These are phyloP conservation scores for Tillus elongatus DNA, from an alignment of 2,888 invertebrate species.

Conservation along the genomic window DNA sequence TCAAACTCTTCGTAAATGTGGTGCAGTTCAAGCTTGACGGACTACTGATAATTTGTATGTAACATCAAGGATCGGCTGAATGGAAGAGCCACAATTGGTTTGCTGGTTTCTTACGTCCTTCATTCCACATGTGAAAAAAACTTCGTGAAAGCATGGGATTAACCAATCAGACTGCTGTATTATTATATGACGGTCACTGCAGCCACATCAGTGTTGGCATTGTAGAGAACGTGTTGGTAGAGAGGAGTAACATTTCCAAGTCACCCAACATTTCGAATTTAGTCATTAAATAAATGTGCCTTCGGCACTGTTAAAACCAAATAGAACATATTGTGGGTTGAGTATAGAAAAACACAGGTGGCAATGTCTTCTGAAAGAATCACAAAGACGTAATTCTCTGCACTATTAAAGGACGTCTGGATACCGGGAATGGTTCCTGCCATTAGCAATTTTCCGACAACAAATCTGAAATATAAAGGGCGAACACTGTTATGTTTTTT, in stretches of 20 bases:
- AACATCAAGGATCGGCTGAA: slow-evolving; percentile 24
- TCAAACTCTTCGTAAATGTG: slow-evolving; percentile 22
- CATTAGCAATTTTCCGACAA: no score
- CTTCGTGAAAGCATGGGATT: slow-evolving; percentile 7
- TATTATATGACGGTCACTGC: no score
- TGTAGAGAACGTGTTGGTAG: not conserved
- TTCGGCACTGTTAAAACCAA: slow-evolving; percentile 13
- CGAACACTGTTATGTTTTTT: no score
- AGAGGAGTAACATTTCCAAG: slow-evolving; percentile 9
- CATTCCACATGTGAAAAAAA: no score
- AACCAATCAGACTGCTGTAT: no score
- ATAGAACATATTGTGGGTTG: slow-evolving; percentile 11
- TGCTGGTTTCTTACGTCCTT: not conserved
- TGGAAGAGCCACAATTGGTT: slow-evolving; percentile 25
- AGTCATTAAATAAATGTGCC: slow-evolving; percentile 12
- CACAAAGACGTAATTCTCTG: no score
- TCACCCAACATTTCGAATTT: slow-evolving; percentile 12
- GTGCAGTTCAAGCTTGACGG: slow-evolving; percentile 21
- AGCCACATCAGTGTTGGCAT: slow-evolving; percentile 7
- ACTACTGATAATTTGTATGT: slow-evolving; percentile 15
- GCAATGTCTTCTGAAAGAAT: no score
- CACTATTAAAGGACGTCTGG: no score
- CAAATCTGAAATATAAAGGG: no score
- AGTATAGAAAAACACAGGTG: slow-evolving; percentile 9
- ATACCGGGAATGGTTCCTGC: no score